Conservation (phyloP, 1,140 invertebrate species). For the Drosophila jambulina region DNA sequence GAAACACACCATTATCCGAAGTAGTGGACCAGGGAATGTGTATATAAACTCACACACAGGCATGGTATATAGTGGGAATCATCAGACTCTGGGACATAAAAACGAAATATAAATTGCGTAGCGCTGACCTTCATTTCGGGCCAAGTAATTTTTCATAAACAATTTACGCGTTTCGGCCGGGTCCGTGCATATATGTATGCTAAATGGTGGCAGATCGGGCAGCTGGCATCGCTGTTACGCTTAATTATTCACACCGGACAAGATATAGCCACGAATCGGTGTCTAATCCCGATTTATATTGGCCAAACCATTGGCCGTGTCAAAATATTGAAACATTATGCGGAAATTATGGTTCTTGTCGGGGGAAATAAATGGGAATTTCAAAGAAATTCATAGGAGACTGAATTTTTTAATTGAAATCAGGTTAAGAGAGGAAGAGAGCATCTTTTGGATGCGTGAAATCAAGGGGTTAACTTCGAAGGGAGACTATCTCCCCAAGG, state of each 20-base stretch:
- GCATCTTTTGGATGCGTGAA: neutral
- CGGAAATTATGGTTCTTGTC: conserved; percentile 14
- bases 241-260: conserved; percentile 71
- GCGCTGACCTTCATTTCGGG: conserved; percentile 80
- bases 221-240: conserved; percentile 66
- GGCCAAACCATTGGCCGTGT: conserved; percentile 53
- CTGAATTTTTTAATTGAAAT: neutral
- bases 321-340: conserved; percentile 73
- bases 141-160: conserved; percentile 83
- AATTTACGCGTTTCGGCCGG: conserved; percentile 76
- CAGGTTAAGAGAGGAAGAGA: neutral
- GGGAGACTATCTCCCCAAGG: too few species aligned
- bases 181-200: conserved; percentile 7
- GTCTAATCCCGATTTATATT: conserved; percentile 55
- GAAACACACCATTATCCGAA: conserved; percentile 32
- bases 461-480: neutral
- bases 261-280: conserved; percentile 12
- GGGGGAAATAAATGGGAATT: neutral
- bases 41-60: too few species aligned
- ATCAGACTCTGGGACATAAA: conserved; percentile 59
- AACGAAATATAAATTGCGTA: conserved; percentile 83
- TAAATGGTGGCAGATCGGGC: too few species aligned
- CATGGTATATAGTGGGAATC: conserved; percentile 28
- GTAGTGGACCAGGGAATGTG: conserved; percentile 36
- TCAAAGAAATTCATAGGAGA: neutral